Evolutionary conservation across 2,113 vertebrate species (phyloP).

Genomic region (Henicopernis longicauda): DNA sequence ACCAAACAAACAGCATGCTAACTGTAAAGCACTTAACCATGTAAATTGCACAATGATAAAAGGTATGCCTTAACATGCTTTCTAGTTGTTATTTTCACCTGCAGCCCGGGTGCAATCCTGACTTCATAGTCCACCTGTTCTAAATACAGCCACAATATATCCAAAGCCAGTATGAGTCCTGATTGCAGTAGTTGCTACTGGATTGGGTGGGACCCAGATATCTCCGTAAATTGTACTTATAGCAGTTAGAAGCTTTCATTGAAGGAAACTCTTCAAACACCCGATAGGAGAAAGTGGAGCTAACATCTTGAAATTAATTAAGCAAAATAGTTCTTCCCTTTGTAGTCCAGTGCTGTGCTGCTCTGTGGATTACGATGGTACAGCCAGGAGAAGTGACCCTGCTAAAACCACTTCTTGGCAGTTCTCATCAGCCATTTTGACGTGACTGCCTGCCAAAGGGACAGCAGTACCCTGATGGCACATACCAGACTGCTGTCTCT

Average conservation of each 20-base stretch:
- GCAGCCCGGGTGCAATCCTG: neutral
- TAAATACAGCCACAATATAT: neutral
- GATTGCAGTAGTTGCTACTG: neutral
- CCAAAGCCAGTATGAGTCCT: neutral
- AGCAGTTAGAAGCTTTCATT: neutral
- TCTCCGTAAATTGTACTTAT: neutral
- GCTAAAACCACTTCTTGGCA: neutral
- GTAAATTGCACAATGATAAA: neutral
- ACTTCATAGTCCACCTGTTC: rapidly evolving
- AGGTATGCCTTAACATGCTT: neutral
- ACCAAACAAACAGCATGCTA: neutral
- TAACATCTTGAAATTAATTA: neutral
- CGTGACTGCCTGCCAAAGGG: neutral
- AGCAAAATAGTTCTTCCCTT: neutral
- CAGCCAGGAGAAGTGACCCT: neutral
- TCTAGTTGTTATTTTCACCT: neutral
- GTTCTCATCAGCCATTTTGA: neutral
- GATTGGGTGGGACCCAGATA: neutral
- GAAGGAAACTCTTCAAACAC: neutral
- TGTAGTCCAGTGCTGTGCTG: neutral
- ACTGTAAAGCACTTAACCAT: neutral
- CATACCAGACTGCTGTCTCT: neutral
- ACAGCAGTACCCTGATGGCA: neutral
- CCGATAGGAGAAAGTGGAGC: neutral
- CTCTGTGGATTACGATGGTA: rapidly evolving